Evolutionary conservation across 2,113 vertebrate genomes (phyloP), one percentile per base, ranked within the genome.

Genomic region (Irena cyanogastra): DNA sequence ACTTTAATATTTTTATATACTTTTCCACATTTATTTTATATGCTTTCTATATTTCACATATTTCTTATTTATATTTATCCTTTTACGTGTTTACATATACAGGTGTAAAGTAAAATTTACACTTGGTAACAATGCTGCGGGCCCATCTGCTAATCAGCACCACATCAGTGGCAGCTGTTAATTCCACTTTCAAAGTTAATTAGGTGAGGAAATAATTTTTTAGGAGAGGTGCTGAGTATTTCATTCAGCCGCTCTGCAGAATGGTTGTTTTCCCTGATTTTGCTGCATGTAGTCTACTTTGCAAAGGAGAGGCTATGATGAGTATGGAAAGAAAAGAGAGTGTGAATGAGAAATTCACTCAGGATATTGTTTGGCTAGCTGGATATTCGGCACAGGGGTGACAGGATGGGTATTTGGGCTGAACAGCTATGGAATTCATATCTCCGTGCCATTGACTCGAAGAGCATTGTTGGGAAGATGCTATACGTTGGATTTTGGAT

Each of bases 161-260:
- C 54, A 66, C 54, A 17, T 88, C 66, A 69, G 1, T 45, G 54
- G 69, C 77, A 68, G 65, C 70, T 80, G 83, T 72, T 95, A 79
- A 68, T 78, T 87, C 60, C 28, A 24, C 6, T 30, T 89, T 93
- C 78, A 72, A 11, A 83, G 52, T 50, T 94, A 87, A 94, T 96
- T 91, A 87, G 23, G 64, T 87, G 53, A 14, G 14, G 60, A 87
- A 86, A 90, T 76, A 63, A 53, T 92, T 97, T 93, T 93, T 70
- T 54, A 95, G 83, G 71, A 90, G 81, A 95, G 87, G 66, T 61
- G 31, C 64, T 56, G 76, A 86, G 74, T 84, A 71, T 82, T 94
- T 83, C 21, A 10, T 90, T 84, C 89, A 88, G 59, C 92, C 39
- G 27, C 19, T 70, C 56, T 84, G 53, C 78, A 82, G 83, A 94